Evolutionary conservation across 2,888 invertebrate genomes (phyloP).

Genomic region (Sarcophaga subvicina): DNA sequence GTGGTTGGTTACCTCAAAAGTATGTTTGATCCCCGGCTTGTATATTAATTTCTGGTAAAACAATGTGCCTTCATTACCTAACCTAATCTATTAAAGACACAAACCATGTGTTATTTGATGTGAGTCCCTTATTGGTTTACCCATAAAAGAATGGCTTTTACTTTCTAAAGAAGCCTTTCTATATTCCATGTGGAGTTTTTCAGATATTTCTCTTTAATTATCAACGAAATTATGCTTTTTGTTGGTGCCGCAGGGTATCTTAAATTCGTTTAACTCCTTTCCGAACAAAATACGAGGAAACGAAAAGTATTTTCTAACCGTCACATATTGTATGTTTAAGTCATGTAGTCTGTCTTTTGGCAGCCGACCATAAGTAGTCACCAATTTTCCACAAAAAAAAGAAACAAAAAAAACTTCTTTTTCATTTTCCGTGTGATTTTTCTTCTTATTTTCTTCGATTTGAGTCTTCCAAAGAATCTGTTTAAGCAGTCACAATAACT

Average conservation of each 20-base stretch:
- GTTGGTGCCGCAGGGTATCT: not conserved
- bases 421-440: not conserved
- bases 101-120: no score
- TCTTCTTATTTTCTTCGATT: not conserved
- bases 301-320: not conserved
- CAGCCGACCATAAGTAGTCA: constrained; percentile 54
- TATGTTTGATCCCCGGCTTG: no score
- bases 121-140: no score
- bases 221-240: no score
- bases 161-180: no score
- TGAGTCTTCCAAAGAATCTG: constrained; percentile 43
- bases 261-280: constrained; percentile 9
- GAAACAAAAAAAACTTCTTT: constrained; percentile 1
- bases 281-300: not conserved
- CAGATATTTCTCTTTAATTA: no score
- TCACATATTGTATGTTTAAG: constrained; percentile 34
- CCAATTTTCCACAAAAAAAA: constrained; percentile 43
- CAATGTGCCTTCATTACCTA: no score
- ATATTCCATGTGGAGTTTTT: no score
- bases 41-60: no score
- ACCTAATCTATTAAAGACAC: no score
- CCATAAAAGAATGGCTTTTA: no score
- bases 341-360: constrained; percentile 46
- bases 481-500: constrained; percentile 18
- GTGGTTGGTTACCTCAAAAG: no score